phyloP scores from a whole-genome alignment of 2,113 vertebrate species.

The Albula goreensis region DNA sequence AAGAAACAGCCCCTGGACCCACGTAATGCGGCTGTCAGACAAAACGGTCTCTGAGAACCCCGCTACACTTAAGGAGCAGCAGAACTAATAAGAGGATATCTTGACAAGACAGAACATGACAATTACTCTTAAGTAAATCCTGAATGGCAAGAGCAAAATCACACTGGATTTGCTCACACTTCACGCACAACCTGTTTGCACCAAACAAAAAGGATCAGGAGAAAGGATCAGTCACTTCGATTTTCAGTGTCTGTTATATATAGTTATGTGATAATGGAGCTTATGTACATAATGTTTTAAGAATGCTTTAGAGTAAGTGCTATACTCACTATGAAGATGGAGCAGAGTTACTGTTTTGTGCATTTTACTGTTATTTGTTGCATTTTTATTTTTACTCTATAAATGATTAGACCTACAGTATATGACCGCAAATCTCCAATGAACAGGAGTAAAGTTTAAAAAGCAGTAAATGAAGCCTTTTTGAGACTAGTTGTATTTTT shows the following conservation, averaged over 20 bases:
- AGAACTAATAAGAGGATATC: background rate
- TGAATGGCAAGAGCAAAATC: background rate
- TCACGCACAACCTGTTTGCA: background rate
- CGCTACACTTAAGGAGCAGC: background rate
- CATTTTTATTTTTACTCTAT: too few relatives aligned
- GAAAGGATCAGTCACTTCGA: background rate
- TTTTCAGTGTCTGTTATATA: background rate
- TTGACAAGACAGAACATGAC: background rate
- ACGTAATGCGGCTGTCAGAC: background rate
- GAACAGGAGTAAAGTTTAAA: too few relatives aligned
- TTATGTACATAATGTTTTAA: too few relatives aligned
- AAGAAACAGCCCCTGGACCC: too few relatives aligned
- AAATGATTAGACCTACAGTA: too few relatives aligned
- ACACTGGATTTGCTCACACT: background rate
- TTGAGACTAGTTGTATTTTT: too few relatives aligned
- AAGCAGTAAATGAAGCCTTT: too few relatives aligned
- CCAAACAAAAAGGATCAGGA: background rate
- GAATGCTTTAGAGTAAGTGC: too few relatives aligned
- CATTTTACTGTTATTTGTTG: too few relatives aligned
- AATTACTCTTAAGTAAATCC: background rate
- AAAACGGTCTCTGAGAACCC: background rate
- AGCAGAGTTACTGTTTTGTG: too few relatives aligned
- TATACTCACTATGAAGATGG: too few relatives aligned
- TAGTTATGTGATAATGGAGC: background rate
- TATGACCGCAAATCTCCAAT: too few relatives aligned